Percentiles rank a stretch among this genome's conserved stretches.
phyloP scores from a whole-genome alignment of 2,888 invertebrate genomes.

The Pyrochroa serraticornis region DNA sequence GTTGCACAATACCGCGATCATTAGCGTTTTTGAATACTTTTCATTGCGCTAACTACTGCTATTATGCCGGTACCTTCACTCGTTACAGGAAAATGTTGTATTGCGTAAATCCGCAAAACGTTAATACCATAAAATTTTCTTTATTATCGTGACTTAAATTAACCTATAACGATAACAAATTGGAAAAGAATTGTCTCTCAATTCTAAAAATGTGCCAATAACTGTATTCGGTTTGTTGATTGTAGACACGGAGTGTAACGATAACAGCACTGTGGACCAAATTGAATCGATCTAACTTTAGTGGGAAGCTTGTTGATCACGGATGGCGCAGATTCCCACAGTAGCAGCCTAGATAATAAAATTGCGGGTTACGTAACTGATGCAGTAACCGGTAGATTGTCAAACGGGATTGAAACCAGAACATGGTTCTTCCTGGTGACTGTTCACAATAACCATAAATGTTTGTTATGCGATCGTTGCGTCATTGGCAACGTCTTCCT shows the following conservation, averaged over 20 bases:
- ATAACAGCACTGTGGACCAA: too few species aligned
- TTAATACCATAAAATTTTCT: background rate
- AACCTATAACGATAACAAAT: background rate
- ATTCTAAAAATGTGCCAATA: background rate
- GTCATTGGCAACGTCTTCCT: slow-evolving; percentile 3
- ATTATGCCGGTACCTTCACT: slow-evolving; percentile 30
- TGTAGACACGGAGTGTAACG: too few species aligned
- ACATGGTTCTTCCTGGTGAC: slow-evolving; percentile 25
- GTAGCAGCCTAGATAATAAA: background rate
- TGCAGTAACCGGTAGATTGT: slow-evolving; percentile 20
- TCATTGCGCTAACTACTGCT: slow-evolving; percentile 1
- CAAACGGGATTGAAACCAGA: slow-evolving; percentile 21
- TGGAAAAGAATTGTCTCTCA: background rate
- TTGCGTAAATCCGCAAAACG: slow-evolving; percentile 9
- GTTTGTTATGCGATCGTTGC: slow-evolving; percentile 23
- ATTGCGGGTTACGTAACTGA: slow-evolving; percentile 17
- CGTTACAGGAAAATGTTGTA: slow-evolving; percentile 5
- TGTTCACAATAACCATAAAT: slow-evolving; percentile 23
- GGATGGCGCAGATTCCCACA: background rate
- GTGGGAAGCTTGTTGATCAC: too few species aligned
- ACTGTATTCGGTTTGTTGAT: background rate
- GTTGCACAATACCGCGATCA: slow-evolving; percentile 1
- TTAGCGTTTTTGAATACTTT: slow-evolving; percentile 10
- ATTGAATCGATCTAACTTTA: too few species aligned
- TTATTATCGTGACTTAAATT: background rate